phyloP scores from a whole-genome alignment of 64 coral and sea anemone genomes.

The Montipora foliosa region DNA sequence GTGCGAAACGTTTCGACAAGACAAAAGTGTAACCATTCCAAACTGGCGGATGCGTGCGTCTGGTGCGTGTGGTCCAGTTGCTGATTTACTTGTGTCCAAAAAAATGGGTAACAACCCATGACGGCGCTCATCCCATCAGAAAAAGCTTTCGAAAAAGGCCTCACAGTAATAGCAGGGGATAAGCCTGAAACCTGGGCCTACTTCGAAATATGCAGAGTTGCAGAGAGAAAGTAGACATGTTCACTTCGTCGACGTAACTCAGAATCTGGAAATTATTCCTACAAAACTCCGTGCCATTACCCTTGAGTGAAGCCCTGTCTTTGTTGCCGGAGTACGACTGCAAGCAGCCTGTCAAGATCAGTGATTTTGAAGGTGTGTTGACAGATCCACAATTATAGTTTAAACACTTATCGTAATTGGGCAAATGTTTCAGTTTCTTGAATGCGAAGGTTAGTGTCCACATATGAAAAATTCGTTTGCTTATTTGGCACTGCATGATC shows the following conservation, averaged over 20 bases:
- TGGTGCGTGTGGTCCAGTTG: neutral
- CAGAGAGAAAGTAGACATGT: slow-evolving; percentile 67
- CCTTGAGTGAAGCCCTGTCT: slow-evolving; percentile 85
- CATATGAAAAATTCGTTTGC: neutral
- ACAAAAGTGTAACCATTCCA: too few species aligned
- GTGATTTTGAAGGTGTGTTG: slow-evolving; percentile 89
- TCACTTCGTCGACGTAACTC: slow-evolving; percentile 81
- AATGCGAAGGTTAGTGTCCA: neutral
- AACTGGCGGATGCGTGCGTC: too few species aligned
- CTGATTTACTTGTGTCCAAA: neutral
- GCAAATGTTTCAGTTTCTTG: neutral
- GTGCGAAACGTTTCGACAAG: neutral
- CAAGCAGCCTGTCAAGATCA: slow-evolving; percentile 90
- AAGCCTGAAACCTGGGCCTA: slow-evolving; percentile 69
- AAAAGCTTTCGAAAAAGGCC: slow-evolving; percentile 54
- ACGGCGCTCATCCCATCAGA: slow-evolving; percentile 20
- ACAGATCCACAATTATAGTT: neutral
- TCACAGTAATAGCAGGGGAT: slow-evolving; percentile 85
- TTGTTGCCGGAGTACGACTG: slow-evolving; percentile 90
- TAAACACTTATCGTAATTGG: neutral
- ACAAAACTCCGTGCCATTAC: slow-evolving; percentile 91
- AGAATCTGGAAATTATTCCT: slow-evolving; percentile 86
- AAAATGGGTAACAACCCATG: slow-evolving; percentile 84
- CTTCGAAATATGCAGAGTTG: slow-evolving; percentile 41
- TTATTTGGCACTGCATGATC: neutral